phyloP scores from a whole-genome alignment of 37 sponge, comb jelly and placozoan species.

The Chondrilla cf. caribensis region DNA sequence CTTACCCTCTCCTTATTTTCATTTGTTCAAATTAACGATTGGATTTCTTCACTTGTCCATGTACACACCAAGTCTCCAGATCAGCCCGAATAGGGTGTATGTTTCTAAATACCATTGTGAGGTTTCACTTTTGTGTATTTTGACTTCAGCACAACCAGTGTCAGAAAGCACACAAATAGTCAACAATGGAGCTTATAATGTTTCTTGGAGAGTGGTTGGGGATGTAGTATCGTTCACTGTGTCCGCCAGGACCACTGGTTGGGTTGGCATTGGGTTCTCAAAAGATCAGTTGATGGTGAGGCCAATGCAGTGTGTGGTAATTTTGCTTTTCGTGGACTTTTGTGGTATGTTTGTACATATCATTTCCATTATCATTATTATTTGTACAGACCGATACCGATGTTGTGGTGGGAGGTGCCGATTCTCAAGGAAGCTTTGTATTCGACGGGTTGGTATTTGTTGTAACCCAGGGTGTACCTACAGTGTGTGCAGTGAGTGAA shows the following conservation, averaged over 20 bases:
- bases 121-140: no score
- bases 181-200: background rate
- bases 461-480: background rate
- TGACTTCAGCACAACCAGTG: no score
- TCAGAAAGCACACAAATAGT: background rate
- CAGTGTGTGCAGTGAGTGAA: background rate
- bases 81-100: no score
- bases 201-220: background rate
- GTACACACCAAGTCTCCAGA: no score
- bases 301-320: no score
- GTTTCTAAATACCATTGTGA: no score
- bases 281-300: background rate
- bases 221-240: background rate
- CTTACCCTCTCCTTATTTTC: no score
- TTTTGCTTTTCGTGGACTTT: no score
- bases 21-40: no score
- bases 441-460: background rate
- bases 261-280: conserved; percentile 18
- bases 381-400: background rate
- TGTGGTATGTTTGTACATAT: no score
- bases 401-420: background rate
- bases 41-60: no score
- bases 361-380: no score
- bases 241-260: background rate
- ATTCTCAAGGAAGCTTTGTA: background rate